Base-by-base conservation (phyloP, 2,888 invertebrate genomes). In the Amiota mariae region DNA sequence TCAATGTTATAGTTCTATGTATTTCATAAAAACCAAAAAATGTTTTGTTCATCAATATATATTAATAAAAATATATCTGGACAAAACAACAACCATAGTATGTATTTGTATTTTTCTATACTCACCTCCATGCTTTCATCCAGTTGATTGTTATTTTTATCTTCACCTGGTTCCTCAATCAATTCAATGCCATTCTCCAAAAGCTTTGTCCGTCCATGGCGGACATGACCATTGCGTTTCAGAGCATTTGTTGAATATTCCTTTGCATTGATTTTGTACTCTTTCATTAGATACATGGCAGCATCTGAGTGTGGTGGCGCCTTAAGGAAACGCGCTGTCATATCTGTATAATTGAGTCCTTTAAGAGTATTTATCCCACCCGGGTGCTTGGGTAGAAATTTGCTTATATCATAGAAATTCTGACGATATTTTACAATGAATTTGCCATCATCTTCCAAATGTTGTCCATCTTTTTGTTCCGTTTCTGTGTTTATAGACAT, bases 311-410 rank as follows among this genome's bases (percentile, higher is more conserved):
- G 90, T 51, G 88, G 88, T 10, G 89, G 90, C 0, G 87, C 88
- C 61, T 84, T 88, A 74, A 86, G 75, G 71, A 90, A 90, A 49
- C 88, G 85, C 1, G 78, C 71, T 20, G 89, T 89, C 81, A 90
- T 90, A 76, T 89, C 88, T 13, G 77, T 61, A 73, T 85, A 79
- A 47, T 81, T 81, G 2, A 89, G 79, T 1, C 88, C 88, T 48
- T 91, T 90, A 0, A 95, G 88, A 1, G 93, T 93, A 81, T 93
- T 93, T 0, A 92, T 87, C 0, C 95, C 95, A 0, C 95, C 95
- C 0, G 95, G 95, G 88, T 95, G 95, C 81, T 94, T 93, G 71
- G 91, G 91, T 70, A 94, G 81, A 84, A 95, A 95, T 51, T 90
- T 88, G 66, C 91, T 90, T 72, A 95, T 90, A 85, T 95, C 93